A percentile compares a stretch with the other conserved stretches of the same genome.
phyloP scores from a whole-genome alignment of 2,888 invertebrate genomes.

The Drosophila neutralis region DNA sequence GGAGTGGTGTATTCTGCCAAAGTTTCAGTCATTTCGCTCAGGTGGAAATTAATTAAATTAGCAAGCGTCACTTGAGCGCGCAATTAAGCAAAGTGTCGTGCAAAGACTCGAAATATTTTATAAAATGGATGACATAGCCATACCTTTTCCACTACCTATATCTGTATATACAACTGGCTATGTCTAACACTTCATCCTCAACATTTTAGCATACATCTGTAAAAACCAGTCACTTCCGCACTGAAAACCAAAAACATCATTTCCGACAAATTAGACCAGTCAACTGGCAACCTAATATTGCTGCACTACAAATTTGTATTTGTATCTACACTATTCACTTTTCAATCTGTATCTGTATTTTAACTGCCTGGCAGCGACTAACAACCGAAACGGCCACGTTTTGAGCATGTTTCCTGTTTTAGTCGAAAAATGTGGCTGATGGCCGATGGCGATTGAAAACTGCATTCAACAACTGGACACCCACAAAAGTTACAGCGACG shows the following conservation, averaged over 20 bases:
- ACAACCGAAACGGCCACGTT: conserved; percentile 62
- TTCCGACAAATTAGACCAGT: conserved; percentile 80
- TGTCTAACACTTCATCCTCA: background rate
- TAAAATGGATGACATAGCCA: conserved; percentile 35
- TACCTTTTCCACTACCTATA: background rate
- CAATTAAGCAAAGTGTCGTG: conserved; percentile 78
- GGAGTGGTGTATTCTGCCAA: conserved; percentile 33
- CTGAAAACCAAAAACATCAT: conserved; percentile 70
- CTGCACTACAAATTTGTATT: conserved; percentile 18
- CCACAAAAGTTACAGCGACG: conserved; percentile 56
- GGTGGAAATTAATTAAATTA: conserved; percentile 81
- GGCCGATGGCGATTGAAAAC: conserved; percentile 29
- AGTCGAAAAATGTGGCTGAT: conserved; percentile 43
- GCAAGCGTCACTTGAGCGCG: conserved; percentile 73
- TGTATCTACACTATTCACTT: conserved; percentile 9
- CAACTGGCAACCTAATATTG: conserved; percentile 70
- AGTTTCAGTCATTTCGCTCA: conserved; percentile 60
- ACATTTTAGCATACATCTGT: conserved; percentile 56
- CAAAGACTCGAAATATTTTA: conserved; percentile 67
- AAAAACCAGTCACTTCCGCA: conserved; percentile 54
- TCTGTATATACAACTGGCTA: background rate
- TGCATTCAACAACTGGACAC: conserved; percentile 30
- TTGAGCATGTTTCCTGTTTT: conserved; percentile 76
- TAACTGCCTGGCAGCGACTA: conserved; percentile 55
- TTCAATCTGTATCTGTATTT: conserved; percentile 28